These are phyloP conservation scores for Apantesis nais DNA, from an alignment of 2,888 invertebrate genomes.

Conservation along the genomic window DNA sequence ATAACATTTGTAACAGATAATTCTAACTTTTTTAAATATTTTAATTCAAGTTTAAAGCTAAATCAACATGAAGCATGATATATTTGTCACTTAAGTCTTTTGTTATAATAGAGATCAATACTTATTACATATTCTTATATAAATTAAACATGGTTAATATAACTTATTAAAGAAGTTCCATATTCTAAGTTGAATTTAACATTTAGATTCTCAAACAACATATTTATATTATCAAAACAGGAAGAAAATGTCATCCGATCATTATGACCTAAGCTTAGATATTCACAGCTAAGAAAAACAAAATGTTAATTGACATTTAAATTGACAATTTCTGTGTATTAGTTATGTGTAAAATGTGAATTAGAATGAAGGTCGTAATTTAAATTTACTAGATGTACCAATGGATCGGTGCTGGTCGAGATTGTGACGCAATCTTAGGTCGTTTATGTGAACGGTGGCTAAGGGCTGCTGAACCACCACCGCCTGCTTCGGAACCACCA, in stretches of 20 bases:
- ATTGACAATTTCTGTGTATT: too few relatives aligned
- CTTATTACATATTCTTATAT: too few relatives aligned
- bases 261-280: neutral
- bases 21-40: too few relatives aligned
- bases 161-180: too few relatives aligned
- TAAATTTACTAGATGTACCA: constrained; percentile 87
- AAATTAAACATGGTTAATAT: too few relatives aligned
- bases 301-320: too few relatives aligned
- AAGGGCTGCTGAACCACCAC: constrained; percentile 79
- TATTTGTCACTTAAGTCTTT: too few relatives aligned
- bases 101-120: too few relatives aligned
- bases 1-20: too few relatives aligned
- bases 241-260: neutral
- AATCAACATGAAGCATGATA: neutral
- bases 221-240: neutral
- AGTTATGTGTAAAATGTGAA: too few relatives aligned
- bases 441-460: constrained; percentile 93
- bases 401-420: constrained; percentile 98
- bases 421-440: constrained; percentile 92
- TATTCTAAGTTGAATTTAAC: too few relatives aligned
- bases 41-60: neutral
- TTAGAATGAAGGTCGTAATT: neutral
- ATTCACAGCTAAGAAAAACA: neutral
- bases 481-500: constrained; percentile 61
- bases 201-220: too few relatives aligned